Base-by-base conservation (phyloP, 2,797 vertebrate genomes). In the Chelidonichthys spinosus region DNA sequence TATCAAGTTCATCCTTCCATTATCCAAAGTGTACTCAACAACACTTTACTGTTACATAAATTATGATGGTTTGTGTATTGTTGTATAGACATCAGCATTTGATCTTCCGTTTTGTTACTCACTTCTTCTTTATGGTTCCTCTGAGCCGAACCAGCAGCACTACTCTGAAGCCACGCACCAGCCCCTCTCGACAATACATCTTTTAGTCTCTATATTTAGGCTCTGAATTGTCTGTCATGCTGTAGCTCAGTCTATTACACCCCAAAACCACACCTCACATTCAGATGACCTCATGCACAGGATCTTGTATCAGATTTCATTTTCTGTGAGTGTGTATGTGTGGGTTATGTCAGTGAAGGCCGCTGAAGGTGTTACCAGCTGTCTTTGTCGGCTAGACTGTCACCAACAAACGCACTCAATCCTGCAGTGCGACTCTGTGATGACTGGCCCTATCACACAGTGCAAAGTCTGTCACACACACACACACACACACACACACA, bases 361-460 rank as follows among this genome's bases (percentile, higher is more conserved):
- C 36, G n/a, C 76, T 81, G 52, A 70, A 86, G 80, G 85, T 91
- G 80, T 85, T 83, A 74, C 72, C 89, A 82, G 79, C 87, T 90
- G 91, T 92, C 85, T 83, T 76, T 86, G 74, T 89, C 82, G 87
- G 73, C 74, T 79, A 85, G 69, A 65, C 76, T 42, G 84, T 85
- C 79, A 79, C 76, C 47, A 55, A 74, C 75, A 82, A 68, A 82
- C 77, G 60, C 47, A 54, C 67, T 70, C 63, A 75, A 33, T 62
- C 70, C 82, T 67, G 62, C 84, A 81, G 77, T 60, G 75, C 63
- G 62, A 73, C 74, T 87, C 69, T 59, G 62, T 58, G 76, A 79
- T 70, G 75, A 78, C 49, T 63, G 63, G 49, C 78, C 36, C 64
- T 79, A 69, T 86, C 82, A 63, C 67, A 69, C 73, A 74, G 62